Evolutionary conservation across 2,797 vertebrate species (phyloP).

Genomic region (Phrynocephalus vlangalii): DNA sequence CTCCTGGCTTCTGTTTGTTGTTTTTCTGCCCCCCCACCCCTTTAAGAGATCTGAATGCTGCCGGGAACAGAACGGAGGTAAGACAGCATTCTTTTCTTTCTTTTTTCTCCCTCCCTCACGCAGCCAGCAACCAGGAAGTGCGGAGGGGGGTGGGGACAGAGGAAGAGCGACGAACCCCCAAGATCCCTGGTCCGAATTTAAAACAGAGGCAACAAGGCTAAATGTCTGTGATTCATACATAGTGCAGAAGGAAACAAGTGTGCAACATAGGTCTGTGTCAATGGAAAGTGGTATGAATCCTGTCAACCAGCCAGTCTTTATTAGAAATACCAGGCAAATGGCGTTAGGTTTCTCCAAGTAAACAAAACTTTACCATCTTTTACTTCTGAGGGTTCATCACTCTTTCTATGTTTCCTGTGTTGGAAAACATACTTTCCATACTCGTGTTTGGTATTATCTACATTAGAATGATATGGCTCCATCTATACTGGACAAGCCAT

Average conservation of each 20-base stretch:
- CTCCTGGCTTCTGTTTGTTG: too few species aligned
- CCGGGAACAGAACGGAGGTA: too few species aligned
- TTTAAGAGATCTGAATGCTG: too few species aligned
- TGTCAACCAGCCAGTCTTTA: neutral
- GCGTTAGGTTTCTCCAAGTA: neutral
- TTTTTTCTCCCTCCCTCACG: too few species aligned
- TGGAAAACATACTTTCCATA: neutral
- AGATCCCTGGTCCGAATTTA: neutral
- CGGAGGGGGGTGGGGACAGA: too few species aligned
- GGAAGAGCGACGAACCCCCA: too few species aligned
- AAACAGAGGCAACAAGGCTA: neutral
- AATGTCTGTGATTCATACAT: neutral
- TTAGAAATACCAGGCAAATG: neutral
- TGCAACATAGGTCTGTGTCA: neutral
- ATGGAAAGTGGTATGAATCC: neutral
- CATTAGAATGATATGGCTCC: neutral
- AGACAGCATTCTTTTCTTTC: too few species aligned
- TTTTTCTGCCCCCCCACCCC: too few species aligned
- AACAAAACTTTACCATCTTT: neutral
- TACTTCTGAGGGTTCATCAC: neutral
- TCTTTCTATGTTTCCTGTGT: neutral
- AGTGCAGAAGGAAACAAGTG: neutral
- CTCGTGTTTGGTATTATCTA: neutral
- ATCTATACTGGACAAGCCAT: neutral
- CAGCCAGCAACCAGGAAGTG: too few species aligned